Evolutionary conservation across 2,113 vertebrate species (phyloP), one percentile per base, ranked within the genome.

Genomic region (Mugil cephalus): DNA sequence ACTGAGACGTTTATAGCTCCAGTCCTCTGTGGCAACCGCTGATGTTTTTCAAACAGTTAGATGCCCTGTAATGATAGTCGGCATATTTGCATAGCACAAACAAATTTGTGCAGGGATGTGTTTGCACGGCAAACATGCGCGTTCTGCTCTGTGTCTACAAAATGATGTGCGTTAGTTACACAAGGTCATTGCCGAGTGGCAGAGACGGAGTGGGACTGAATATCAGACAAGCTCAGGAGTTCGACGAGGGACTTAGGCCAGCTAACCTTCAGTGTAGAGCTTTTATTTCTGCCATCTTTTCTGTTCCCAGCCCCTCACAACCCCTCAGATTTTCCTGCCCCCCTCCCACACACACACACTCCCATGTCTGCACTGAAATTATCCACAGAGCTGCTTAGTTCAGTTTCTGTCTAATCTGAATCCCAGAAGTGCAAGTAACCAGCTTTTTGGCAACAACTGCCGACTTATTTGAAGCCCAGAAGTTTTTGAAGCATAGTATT

Each of bases 401-500:
- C 61, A 48, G 38, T 79, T 83, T 83, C 69, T 60, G 52, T 69
- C 63, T 63, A 62, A 83, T 84, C 63, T 62, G 61, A 85, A 84
- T 77, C 75, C 66, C 56, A 48, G 14, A 54, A 50, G 80, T 74
- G 53, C 34, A 66, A 70, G 59, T 21, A 40, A 63, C 55, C 74
- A 69, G 60, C 47, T 39, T 61, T 77, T 77, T 83, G 69, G 48
- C 75, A 59, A 63, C 56, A 82, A 54, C 35, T 60, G 39, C 61
- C 64, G 69, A 69, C 67, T 24, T 53, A 48, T 85, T 76, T 87
- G 76, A 87, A 73, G 69, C 77, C 34, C 47, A 40, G 63, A 67
- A 7, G 40, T 59, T 79, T 87, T 69, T 65, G 50, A 79, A 81
- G 61, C 36, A 4, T 8, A 14, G 38, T 18, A 47, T 71, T n/a